Percentiles rank a stretch among this genome's conserved stretches.
phyloP scores from a whole-genome alignment of 1,140 invertebrate species.

The Pogonognathellus flavescens region DNA sequence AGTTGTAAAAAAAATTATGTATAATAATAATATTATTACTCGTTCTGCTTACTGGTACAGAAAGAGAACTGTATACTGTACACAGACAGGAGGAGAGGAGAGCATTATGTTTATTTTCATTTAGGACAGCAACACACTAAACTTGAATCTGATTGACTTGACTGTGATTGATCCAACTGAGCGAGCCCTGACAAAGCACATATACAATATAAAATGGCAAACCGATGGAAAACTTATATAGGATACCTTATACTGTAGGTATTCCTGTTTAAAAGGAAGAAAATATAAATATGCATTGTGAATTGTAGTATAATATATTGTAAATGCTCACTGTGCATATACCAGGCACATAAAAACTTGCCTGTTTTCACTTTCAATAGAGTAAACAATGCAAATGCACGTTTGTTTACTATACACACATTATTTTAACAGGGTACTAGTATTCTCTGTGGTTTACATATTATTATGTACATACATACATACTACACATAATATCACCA shows the following conservation, averaged over 20 bases:
- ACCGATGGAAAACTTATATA: not conserved
- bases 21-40: too few species aligned
- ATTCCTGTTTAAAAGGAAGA: too few species aligned
- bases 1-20: too few species aligned
- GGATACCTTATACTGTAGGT: too few species aligned
- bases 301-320: too few species aligned
- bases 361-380: conserved; percentile 39
- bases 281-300: too few species aligned
- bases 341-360: not conserved
- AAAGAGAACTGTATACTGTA: not conserved
- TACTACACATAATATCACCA: too few species aligned
- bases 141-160: conserved; percentile 49
- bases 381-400: conserved; percentile 42
- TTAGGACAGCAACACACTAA: conserved; percentile 45
- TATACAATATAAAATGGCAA: not conserved
- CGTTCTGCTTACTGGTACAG: not conserved
- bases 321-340: not conserved
- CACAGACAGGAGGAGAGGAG: not conserved
- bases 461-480: not conserved
- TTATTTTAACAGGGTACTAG: not conserved
- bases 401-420: conserved; percentile 38
- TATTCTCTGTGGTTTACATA: not conserved
- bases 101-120: not conserved
- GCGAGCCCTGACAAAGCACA: conserved; percentile 28
- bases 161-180: conserved; percentile 48